Conservation (phyloP, 2,888 invertebrate genomes). For the Ferrisia virgata region DNA sequence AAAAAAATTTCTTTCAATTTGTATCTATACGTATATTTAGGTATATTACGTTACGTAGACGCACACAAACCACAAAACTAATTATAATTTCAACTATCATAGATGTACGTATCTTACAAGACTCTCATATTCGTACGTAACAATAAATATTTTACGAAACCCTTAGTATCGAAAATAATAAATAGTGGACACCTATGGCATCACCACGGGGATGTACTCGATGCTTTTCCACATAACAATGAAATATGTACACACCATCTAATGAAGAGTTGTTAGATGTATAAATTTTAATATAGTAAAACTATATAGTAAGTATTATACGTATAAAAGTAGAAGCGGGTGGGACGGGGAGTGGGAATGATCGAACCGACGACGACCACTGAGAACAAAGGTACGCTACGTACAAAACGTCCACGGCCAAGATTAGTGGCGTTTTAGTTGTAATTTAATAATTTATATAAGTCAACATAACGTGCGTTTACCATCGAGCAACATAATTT, state of each 20-base stretch:
- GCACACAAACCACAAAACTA: not conserved
- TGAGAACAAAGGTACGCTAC: slow-evolving; percentile 43
- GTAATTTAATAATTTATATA: slow-evolving; percentile 20
- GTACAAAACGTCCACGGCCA: slow-evolving; percentile 28
- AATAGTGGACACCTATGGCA: slow-evolving; percentile 43
- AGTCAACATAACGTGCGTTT: not conserved
- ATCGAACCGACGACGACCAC: slow-evolving; percentile 34
- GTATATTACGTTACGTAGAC: no score
- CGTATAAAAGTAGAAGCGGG: no score
- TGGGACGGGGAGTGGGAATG: not conserved
- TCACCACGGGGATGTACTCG: slow-evolving; percentile 38
- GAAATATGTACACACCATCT: slow-evolving; percentile 43
- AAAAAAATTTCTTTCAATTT: not conserved
- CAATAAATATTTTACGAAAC: slow-evolving; percentile 27
- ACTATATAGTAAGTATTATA: not conserved
- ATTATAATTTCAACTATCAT: not conserved
- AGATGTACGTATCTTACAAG: no score
- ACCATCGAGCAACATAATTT: no score
- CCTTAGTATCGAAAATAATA: slow-evolving; percentile 34
- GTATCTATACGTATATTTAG: no score
- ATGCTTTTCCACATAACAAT: slow-evolving; percentile 29
- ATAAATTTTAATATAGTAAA: slow-evolving; percentile 37
- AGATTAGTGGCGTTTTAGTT: slow-evolving; percentile 36
- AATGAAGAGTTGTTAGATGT: slow-evolving; percentile 41
- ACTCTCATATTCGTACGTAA: no score